Conservation (phyloP, 1,140 invertebrate species). For the Pachyrhynchus sulphureomaculatus region DNA sequence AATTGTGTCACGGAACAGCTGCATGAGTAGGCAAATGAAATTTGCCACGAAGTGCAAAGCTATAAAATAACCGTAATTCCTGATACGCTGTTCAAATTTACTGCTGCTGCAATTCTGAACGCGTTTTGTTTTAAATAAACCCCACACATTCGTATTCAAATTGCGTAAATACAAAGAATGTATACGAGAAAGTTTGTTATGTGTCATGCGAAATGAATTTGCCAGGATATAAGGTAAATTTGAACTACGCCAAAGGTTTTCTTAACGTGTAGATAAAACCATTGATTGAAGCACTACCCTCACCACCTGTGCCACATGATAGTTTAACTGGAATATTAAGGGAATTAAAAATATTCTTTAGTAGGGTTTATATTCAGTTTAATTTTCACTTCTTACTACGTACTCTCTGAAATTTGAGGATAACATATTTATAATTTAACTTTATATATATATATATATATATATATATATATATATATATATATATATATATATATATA, state of each 20-base stretch:
- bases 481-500: too few relatives aligned
- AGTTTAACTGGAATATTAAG: too few relatives aligned
- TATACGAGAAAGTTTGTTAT: constrained; percentile 50
- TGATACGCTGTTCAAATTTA: constrained; percentile 48
- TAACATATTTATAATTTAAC: too few relatives aligned
- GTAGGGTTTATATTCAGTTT: too few relatives aligned
- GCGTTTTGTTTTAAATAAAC: constrained; percentile 48
- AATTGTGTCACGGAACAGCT: constrained; percentile 29
- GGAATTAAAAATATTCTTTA: too few relatives aligned
- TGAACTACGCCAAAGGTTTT: constrained; percentile 20
- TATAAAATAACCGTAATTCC: constrained; percentile 50
- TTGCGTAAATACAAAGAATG: constrained; percentile 52
- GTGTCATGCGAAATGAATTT: constrained; percentile 44
- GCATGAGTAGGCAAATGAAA: constrained; percentile 41
- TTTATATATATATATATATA: too few relatives aligned
- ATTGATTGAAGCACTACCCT: constrained; percentile 21
- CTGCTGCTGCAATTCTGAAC: constrained; percentile 43
- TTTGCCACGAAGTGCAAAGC: constrained; percentile 46
- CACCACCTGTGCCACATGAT: constrained; percentile 14
- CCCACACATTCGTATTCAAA: constrained; percentile 50
- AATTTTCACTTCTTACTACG: too few relatives aligned
- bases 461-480: too few relatives aligned
- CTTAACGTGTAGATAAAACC: constrained; percentile 7
- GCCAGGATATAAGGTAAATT: constrained; percentile 38
- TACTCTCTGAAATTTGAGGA: too few relatives aligned